These are phyloP conservation scores for Pemphigus obesinymphae DNA, from an alignment of 1,140 invertebrate genomes.

Conservation along the genomic window DNA sequence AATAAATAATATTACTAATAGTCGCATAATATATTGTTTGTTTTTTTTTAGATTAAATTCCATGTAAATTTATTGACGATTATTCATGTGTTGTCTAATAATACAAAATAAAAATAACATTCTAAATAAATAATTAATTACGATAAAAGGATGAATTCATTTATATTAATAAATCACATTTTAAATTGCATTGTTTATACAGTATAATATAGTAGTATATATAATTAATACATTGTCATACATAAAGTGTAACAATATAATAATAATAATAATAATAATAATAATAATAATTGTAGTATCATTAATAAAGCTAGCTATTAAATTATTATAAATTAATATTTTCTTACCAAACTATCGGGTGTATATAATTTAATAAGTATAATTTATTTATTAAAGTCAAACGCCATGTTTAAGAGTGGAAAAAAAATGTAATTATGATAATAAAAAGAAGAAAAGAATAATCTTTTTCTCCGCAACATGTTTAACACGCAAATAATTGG, in stretches of 20 bases:
- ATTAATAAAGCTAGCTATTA: not conserved
- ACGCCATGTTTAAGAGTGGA: not conserved
- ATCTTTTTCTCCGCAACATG: not conserved
- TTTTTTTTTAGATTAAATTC: not conserved
- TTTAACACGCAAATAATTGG: no score
- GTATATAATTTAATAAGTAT: not conserved
- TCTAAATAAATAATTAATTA: constrained; percentile 21
- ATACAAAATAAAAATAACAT: constrained; percentile 9
- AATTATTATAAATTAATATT: not conserved
- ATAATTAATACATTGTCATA: constrained; percentile 22
- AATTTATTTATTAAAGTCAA: not conserved
- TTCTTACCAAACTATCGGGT: not conserved
- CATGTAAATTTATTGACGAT: not conserved
- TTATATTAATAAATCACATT: not conserved
- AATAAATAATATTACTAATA: constrained; percentile 18
- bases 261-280: not conserved
- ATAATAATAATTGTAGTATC: not conserved
- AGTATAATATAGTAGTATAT: constrained; percentile 12
- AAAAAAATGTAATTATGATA: not conserved
- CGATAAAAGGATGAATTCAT: constrained; percentile 12
- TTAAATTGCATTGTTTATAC: constrained; percentile 14
- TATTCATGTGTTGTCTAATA: not conserved
- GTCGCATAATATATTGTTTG: not conserved
- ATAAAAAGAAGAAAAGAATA: not conserved
- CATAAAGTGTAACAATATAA: not conserved